A percentile compares a stretch with the other conserved stretches of the same genome.
phyloP scores from a whole-genome alignment of 2,797 vertebrate genomes.

The Poecile montanus region DNA sequence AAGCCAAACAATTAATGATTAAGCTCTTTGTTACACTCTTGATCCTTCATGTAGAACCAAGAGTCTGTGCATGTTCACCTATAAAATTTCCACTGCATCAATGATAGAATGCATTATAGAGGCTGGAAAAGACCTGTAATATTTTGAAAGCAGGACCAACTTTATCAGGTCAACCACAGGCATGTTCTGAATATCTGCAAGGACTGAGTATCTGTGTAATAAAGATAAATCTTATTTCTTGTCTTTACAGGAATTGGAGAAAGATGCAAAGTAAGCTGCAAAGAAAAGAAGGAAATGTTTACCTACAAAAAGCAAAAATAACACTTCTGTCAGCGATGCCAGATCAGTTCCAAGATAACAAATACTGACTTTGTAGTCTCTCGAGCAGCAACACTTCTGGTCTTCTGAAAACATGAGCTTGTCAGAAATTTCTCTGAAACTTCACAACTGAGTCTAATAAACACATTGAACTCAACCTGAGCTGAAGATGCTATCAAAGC shows the following conservation, averaged over 20 bases:
- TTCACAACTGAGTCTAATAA: not conserved
- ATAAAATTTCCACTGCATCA: not conserved
- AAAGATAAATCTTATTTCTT: not conserved
- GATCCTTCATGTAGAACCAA: constrained; percentile 8
- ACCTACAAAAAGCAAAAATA: not conserved
- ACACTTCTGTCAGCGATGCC: not conserved
- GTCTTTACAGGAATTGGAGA: not conserved
- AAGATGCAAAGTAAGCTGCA: not conserved
- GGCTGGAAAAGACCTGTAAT: not conserved
- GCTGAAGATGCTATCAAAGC: not conserved
- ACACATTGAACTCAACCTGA: not conserved
- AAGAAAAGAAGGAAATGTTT: not conserved
- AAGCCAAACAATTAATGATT: constrained; percentile 20
- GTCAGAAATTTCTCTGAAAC: not conserved
- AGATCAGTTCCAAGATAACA: not conserved
- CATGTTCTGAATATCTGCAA: not conserved
- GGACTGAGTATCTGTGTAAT: not conserved
- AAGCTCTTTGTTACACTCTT: not conserved
- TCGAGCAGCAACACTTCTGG: not conserved
- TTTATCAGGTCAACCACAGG: not conserved
- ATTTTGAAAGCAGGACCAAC: not conserved
- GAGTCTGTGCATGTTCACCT: not conserved
- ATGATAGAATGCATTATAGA: not conserved
- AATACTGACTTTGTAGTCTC: not conserved
- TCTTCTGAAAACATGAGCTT: not conserved